A percentile compares a stretch with the other conserved stretches of the same genome.
phyloP scores from a whole-genome alignment of 2,888 invertebrate species.

The Limnephilus auricula region DNA sequence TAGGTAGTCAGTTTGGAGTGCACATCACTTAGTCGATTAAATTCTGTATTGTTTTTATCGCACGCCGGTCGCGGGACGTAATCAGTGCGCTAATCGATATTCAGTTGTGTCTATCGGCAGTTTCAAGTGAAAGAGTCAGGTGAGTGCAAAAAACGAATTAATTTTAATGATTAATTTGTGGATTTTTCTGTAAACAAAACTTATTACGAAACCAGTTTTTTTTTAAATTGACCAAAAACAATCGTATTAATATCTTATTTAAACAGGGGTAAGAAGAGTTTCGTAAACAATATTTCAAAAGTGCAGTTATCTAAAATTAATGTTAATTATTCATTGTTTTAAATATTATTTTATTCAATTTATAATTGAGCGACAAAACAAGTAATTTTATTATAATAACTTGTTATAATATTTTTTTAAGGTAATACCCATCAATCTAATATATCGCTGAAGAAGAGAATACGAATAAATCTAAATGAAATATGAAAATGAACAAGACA shows the following conservation, averaged over 20 bases:
- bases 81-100: conserved; percentile 32
- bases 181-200: not conserved
- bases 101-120: conserved; percentile 3
- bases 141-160: not conserved
- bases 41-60: not conserved
- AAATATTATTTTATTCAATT: no score
- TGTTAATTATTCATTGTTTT: not conserved
- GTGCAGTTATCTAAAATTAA: not conserved
- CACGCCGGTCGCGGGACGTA: conserved; percentile 26
- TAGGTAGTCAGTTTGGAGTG: conserved; percentile 1
- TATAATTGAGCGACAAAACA: no score
- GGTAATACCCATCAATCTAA: no score
- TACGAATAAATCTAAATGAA: no score
- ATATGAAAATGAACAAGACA: no score
- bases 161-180: not conserved
- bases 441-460: no score
- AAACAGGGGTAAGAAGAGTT: not conserved
- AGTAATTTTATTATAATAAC: no score
- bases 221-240: not conserved
- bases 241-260: not conserved
- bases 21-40: not conserved
- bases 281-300: not conserved
- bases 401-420: no score
- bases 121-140: conserved; percentile 22
- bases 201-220: not conserved